Percentiles rank a stretch among this genome's conserved stretches.
Evolutionary conservation across 2,888 invertebrate species (phyloP).

Genomic region (Tridacna crocea): DNA sequence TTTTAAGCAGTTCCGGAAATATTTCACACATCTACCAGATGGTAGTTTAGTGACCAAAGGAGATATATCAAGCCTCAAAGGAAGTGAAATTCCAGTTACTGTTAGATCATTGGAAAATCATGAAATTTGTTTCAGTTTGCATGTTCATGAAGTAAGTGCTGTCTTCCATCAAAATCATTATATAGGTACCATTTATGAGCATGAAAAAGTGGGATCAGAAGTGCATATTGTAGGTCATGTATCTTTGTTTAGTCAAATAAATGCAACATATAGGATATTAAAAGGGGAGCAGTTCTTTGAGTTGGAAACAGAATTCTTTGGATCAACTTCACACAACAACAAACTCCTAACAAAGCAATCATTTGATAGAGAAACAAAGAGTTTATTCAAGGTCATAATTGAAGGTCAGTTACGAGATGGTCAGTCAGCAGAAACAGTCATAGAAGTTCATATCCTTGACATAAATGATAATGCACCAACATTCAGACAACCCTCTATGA

Average conservation of each 20-base stretch:
- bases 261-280: constrained; percentile 51
- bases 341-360: constrained; percentile 85
- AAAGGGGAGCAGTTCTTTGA: constrained; percentile 37
- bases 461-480: constrained; percentile 99
- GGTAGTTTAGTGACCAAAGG: constrained; percentile 68
- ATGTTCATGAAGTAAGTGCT: constrained; percentile 42
- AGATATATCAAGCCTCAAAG: constrained; percentile 57
- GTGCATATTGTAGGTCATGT: constrained; percentile 62
- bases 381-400: constrained; percentile 90
- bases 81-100: constrained; percentile 54
- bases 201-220: constrained; percentile 52
- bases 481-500: constrained; percentile 91
- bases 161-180: constrained; percentile 62
- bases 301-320: constrained; percentile 42
- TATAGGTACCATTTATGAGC: constrained; percentile 63
- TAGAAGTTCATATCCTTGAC: constrained; percentile 87
- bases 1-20: constrained; percentile 26
- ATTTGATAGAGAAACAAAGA: constrained; percentile 91
- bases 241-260: constrained; percentile 25
- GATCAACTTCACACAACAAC: constrained; percentile 45
- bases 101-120: constrained; percentile 42
- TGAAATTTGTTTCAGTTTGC: constrained; percentile 50
- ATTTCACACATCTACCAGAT: constrained; percentile 48
- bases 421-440: constrained; percentile 36
- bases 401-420: constrained; percentile 56